Evolutionary conservation across 2,113 vertebrate genomes (phyloP), one percentile per base, ranked within the genome.

Genomic region (Myotis lucifugus): DNA sequence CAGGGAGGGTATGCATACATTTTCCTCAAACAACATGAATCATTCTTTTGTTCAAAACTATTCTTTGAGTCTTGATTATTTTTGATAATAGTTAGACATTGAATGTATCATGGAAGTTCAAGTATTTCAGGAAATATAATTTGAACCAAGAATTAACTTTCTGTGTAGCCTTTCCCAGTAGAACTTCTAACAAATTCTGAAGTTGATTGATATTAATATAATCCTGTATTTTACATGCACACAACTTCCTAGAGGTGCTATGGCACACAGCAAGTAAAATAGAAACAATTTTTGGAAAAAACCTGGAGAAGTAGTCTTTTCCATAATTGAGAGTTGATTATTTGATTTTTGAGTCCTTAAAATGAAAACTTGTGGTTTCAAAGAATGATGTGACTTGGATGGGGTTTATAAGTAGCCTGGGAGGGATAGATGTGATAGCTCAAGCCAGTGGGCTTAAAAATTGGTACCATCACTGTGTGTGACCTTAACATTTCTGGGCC

Each of bases 351-450:
- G 23, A 72, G 76, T 91, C 19, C 76, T 76, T 87, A 72, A 78
- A 76, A 85, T 93, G 66, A 72, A 92, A 84, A 84, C 27, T 23
- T 94, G 54, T 92, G 54, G 6, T 61, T 93, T 82, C 27, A 90
- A 87, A 91, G 29, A 90, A 59, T 66, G 25, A 19, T 92, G 54
- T 67, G 11, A 50, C 19, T 50, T 66, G 48, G 74, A 64, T 77
- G 56, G 50, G 3, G 18, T 81, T 82, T 87, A 56, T 94, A 56
- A 56, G 37, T 40, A 73, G n/a, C n/a, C 25, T 74, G 40, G 19
- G 23, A 73, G 56, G 32, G 21, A 50, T 59, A 85, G 29, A 29
- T 61, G 73, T 93, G 83, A 70, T 52, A 76, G 29, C 8, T 70
- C 2, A 3, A 40, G 25, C 34, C 23, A 11, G 3, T 59, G 27